Percentiles rank a stretch among this genome's conserved stretches.
Evolutionary conservation across 1,140 invertebrate species (phyloP).

Genomic region (Venustaconcha ellipsiformis): DNA sequence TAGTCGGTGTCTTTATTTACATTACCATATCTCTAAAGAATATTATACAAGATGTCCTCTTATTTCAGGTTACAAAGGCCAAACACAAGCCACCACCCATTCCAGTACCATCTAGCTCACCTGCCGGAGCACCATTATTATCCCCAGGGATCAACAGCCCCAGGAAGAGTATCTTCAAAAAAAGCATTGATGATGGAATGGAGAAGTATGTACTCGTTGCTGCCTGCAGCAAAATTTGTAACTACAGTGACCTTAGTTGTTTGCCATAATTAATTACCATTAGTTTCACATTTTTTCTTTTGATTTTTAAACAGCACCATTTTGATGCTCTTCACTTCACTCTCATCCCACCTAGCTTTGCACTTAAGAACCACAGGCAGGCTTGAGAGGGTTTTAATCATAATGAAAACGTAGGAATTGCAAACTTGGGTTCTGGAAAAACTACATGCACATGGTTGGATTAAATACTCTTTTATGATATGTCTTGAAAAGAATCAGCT

Average conservation of each 20-base stretch:
- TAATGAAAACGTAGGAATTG: no score
- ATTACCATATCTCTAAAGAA: no score
- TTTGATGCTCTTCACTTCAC: no score
- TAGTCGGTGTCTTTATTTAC: no score
- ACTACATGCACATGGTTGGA: no score
- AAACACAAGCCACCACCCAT: constrained; percentile 65
- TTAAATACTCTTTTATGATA: no score
- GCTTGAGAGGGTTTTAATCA: no score
- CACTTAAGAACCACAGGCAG: no score
- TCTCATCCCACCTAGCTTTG: no score
- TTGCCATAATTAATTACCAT: not conserved
- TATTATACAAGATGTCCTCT: no score
- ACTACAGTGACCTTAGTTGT: not conserved
- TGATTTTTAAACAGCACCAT: not conserved
- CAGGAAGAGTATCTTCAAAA: constrained; percentile 80
- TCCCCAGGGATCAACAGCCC: constrained; percentile 73
- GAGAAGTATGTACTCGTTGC: constrained; percentile 80
- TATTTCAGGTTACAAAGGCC: constrained; percentile 22
- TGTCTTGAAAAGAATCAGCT: no score
- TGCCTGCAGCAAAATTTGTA: not conserved
- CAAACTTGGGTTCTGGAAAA: no score
- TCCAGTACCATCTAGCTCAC: constrained; percentile 31
- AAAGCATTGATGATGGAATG: constrained; percentile 90
- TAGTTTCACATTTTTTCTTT: not conserved
- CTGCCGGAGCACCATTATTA: constrained; percentile 36